A percentile compares a stretch with the other conserved stretches of the same genome.
phyloP scores from a whole-genome alignment of 1,140 invertebrate genomes.

The Trichonephila clavipes region DNA sequence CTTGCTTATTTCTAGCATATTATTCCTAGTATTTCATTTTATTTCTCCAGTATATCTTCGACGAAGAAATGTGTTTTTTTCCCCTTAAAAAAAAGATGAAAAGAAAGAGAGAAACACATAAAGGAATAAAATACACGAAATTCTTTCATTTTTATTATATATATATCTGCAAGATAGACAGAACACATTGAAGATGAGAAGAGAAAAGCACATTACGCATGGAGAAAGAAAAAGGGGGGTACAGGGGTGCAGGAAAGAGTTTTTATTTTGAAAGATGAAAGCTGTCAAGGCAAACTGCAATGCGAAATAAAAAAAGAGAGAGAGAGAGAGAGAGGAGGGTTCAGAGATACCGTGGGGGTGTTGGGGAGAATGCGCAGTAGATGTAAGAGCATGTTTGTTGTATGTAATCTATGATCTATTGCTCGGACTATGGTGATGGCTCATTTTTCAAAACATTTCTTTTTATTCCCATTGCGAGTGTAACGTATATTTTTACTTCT shows the following conservation, averaged over 20 bases:
- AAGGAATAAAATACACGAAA: conserved; percentile 47
- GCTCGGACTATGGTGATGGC: conserved; percentile 62
- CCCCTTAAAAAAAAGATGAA: not conserved
- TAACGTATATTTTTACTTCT: conserved; percentile 43
- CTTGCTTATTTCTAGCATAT: conserved; percentile 13
- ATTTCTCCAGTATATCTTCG: conserved; percentile 30
- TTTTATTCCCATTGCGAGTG: conserved; percentile 8
- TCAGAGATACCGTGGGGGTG: not conserved
- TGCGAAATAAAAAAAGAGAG: not conserved
- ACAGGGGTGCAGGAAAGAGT: not conserved
- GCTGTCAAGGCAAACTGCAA: conserved; percentile 69
- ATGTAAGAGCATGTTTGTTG: conserved; percentile 65
- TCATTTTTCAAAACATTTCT: conserved; percentile 59
- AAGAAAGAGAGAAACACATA: not conserved
- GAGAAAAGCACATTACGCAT: conserved; percentile 61
- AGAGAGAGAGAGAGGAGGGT: not conserved
- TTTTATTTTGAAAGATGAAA: conserved; percentile 72
- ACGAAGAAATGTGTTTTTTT: not conserved
- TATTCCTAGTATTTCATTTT: conserved; percentile 57
- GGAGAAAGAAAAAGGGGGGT: not conserved
- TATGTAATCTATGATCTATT: conserved; percentile 72
- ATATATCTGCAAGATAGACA: conserved; percentile 48
- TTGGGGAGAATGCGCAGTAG: not conserved
- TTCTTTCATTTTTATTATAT: not conserved
- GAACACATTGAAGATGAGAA: conserved; percentile 7